Evolutionary conservation across 2,888 invertebrate genomes (phyloP), one percentile per base, ranked within the genome.

Genomic region (Coelopa pilipes): DNA sequence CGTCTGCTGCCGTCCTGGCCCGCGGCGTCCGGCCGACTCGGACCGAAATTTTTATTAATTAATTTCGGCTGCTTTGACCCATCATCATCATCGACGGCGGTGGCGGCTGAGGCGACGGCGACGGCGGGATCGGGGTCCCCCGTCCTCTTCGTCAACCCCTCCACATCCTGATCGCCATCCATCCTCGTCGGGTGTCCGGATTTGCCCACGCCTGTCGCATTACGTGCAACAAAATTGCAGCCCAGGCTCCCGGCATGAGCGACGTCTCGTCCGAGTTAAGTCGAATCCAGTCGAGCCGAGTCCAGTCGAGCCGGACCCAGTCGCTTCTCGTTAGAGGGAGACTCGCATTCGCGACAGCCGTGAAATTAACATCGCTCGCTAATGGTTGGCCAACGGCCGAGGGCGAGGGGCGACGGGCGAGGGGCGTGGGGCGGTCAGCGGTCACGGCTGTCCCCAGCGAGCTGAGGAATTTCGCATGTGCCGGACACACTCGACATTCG

Each of bases 171-270:
- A 34, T 34, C 7, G 4, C 7, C 34, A 7, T 34, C 34, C 4
- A 4, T 34, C 34, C 2, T 34, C 34, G 34, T 34, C 34, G 34
- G 7, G n/a, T 45, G 82, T 73, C n/a, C 50, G 7, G 59, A 69
- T 13, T 69, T 69, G 69, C 59, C 69, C 59, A 69, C 59, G 47
- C 47, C 69, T 57, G 47, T 59, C 59, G 15, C 9, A 12, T 24
- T 66, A 19, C 46, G 47, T 34, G 68, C 75, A 15, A 60, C 24
- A 62, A 62, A 62, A 24, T 62, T 77, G 78, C 74, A 73, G 34
- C 7, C 7, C 34, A 34, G n/a, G n/a, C n/a, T n/a, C n/a, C n/a
- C n/a, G n/a, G n/a, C n/a, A n/a, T n/a, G n/a, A n/a, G n/a, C n/a
- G n/a, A n/a, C n/a, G n/a, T n/a, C n/a, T n/a, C n/a, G n/a, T n/a